A percentile compares a stretch with the other conserved stretches of the same genome.
These are phyloP conservation scores for Sapayoa aenigma DNA, from an alignment of 2,113 vertebrate species.

Conservation along the genomic window DNA sequence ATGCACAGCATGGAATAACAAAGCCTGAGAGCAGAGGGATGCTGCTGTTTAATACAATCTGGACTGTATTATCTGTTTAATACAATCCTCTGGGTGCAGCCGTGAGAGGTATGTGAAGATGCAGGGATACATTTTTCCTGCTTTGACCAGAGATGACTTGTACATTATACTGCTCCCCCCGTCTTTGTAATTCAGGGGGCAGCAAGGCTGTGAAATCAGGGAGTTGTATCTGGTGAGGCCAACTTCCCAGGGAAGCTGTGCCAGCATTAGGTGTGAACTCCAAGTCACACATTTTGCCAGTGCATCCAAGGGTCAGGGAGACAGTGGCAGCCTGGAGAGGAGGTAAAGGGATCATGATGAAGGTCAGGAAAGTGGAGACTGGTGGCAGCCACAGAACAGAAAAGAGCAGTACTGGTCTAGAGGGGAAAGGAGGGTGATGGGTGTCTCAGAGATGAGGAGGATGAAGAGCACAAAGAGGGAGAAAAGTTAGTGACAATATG, in stretches of 20 bases:
- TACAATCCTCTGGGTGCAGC: background rate
- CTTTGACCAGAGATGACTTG: background rate
- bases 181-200: background rate
- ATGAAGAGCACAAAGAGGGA: background rate
- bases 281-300: background rate
- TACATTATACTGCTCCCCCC: rapidly evolving
- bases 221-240: background rate
- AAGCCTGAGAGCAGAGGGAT: background rate
- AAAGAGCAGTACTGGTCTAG: background rate
- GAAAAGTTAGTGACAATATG: background rate
- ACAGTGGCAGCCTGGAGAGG: background rate
- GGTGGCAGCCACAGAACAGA: background rate
- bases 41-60: background rate
- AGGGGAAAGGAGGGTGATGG: background rate
- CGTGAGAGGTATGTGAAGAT: background rate
- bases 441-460: background rate
- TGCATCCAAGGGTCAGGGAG: conserved; percentile 6
- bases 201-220: background rate
- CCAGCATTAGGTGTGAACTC: background rate
- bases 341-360: background rate
- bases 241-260: background rate
- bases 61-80: too few relatives aligned
- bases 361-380: background rate
- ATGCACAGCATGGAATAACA: background rate
- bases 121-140: background rate